Evolutionary conservation across 2,888 invertebrate species (phyloP), one percentile per base, ranked within the genome.

Genomic region (Urechis unicinctus): DNA sequence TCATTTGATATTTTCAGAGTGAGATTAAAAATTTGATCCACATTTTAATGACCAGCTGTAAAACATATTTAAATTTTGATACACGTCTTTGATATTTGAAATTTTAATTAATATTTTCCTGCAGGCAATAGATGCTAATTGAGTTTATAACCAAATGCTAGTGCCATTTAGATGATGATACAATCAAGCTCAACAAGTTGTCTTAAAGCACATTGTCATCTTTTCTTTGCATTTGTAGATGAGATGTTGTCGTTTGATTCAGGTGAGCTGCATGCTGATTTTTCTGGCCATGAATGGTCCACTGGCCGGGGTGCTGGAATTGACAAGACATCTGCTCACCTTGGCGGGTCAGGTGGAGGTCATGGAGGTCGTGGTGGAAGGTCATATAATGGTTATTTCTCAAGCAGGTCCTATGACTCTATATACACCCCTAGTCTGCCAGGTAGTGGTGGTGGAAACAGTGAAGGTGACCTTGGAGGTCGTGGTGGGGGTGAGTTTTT

Each of bases 331-430:
- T 6, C 4, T 6, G n/a, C 5, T 6, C 17, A 41, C 30, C 52
- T 56, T 26, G 66, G 66, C 6, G 69, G 68, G 1, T 62, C 65
- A 5, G 70, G 69, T 22, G 70, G 63, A 5, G 70, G 65, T 25
- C 68, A 70, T 49, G 70, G 68, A 6, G 70, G 70, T n/a, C 59
- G 68, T 22, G 70, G 70, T 41, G 68, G 68, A 1, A 50, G 65
- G 45, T 59, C 67, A 24, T 52, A 41, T 4, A 55, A 53, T n/a
- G 67, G 67, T 5, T 66, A 64, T 53, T 63, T 52, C 50, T 66
- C 68, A 3, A 65, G 61, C 6, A 50, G 49, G 28, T 62, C 66
- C 29, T 68, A 67, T 57, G 67, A 64, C 53, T 70, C 70, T n/a
- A 49, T 63, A 17, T 65, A 61, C 44, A 51, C 9, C 13, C 69